Base-by-base conservation (phyloP, 2,888 invertebrate genomes). In the Clostera curtula region DNA sequence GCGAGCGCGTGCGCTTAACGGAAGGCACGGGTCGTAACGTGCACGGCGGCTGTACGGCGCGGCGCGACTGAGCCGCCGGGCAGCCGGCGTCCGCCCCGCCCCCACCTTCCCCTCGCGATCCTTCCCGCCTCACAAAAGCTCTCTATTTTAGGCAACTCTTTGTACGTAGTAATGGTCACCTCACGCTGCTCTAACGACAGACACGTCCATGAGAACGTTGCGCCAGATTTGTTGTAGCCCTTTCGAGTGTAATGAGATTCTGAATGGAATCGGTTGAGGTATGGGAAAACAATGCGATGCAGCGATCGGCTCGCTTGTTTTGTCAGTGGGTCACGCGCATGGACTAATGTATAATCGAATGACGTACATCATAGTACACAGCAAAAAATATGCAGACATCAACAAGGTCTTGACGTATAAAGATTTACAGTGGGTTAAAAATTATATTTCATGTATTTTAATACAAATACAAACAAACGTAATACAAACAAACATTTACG, bases 81-180 rank as follows among this genome's bases (percentile, higher is more conserved):
- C 72, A 63, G 71, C 67, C 65, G 54, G 64, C 63, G 68, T 62
- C 74, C 75, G 76, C 79, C 76, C 77, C 82, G 75, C 70, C 80
- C 73, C 70, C 70, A 51, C 73, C 62, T 60, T 68, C 55, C 56
- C 60, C 65, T 59, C 67, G 56, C 62, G 65, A 56, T 58, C 55
- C 66, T 64, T 65, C 74, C 82, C 76, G 77, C 79, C 79, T 77
- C 58, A 80, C 80, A 79, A 80, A 80, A 82, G 80, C 79, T 82
- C 80, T 82, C 82, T 82, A 80, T 82, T 82, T 83, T 83, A 82
- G 83, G 83, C 77, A 83, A 80, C 77, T 82, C 82, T 82, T 83
- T 83, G 82, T 82, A 80, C 48, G 42, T 64, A 65, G 79, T 83
- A 83, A 83, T 83, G 83, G 82, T 83, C 82, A 82, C 77, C 83